These are phyloP conservation scores for Parazoanthus atlanticus DNA, from an alignment of 92 coral and sea anemone genomes.

Conservation along the genomic window DNA sequence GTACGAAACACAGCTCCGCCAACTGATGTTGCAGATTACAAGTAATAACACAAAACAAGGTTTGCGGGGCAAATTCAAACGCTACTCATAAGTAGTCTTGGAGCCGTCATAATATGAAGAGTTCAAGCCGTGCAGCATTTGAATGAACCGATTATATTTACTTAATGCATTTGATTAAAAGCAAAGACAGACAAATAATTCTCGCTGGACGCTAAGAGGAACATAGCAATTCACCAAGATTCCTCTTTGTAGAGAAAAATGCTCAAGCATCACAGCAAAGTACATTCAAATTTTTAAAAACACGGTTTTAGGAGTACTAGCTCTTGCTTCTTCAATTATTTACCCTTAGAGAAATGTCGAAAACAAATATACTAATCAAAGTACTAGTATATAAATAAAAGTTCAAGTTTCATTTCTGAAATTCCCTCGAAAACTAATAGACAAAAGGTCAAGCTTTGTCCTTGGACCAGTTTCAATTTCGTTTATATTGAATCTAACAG, in stretches of 20 bases:
- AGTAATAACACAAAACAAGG: constrained; percentile 29
- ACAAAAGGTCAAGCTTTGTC: background rate
- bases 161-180: background rate
- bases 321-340: background rate
- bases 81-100: background rate
- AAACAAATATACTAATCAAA: background rate
- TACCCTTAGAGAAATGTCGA: too few relatives aligned
- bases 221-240: background rate
- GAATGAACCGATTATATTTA: background rate
- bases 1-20: constrained; percentile 39
- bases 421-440: background rate
- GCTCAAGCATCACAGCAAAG: background rate
- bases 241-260: background rate
- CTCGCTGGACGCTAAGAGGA: background rate
- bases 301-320: background rate
- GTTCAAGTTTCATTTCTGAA: too few relatives aligned
- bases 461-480: background rate
- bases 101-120: background rate
- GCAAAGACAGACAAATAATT: background rate
- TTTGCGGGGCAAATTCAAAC: constrained; percentile 15
- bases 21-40: constrained; percentile 22
- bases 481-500: background rate
- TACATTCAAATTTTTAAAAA: too few relatives aligned
- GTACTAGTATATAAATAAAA: too few relatives aligned
- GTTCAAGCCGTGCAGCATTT: background rate